Evolutionary conservation across 1,140 invertebrate genomes (phyloP).

Genomic region (Metaphire vulgaris): DNA sequence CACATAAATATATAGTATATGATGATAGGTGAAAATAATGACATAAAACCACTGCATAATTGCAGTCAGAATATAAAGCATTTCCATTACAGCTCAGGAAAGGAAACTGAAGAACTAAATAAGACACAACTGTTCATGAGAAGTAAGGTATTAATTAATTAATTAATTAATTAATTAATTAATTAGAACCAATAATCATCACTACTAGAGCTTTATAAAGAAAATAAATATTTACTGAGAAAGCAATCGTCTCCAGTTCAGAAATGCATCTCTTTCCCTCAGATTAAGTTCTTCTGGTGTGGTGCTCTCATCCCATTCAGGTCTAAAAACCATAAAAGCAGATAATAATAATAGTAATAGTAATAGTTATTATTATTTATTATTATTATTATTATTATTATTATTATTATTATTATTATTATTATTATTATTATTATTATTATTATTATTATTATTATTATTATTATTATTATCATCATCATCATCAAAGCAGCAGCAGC

Average conservation of each 20-base stretch:
- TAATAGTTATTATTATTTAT: not conserved
- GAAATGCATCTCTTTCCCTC: slow-evolving; percentile 72
- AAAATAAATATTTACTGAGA: slow-evolving; percentile 52
- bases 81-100: no score
- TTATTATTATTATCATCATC: not conserved
- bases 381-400: not conserved
- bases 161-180: no score
- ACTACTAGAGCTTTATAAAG: no score
- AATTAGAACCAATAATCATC: no score
- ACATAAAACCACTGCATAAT: not conserved
- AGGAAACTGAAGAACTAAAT: no score
- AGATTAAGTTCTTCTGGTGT: slow-evolving; percentile 68
- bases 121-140: no score
- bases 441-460: not conserved
- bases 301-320: slow-evolving; percentile 69
- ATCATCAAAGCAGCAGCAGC: no score
- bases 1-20: slow-evolving; percentile 5
- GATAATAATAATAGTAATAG: not conserved
- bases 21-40: not conserved
- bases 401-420: not conserved
- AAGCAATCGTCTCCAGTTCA: slow-evolving; percentile 78
- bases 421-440: not conserved
- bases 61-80: no score
- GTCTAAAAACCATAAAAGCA: no score
- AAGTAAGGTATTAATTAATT: no score